A percentile compares a stretch with the other conserved stretches of the same genome.
These are phyloP conservation scores for Netelia melanura DNA, from an alignment of 2,888 invertebrate genomes.

Conservation along the genomic window DNA sequence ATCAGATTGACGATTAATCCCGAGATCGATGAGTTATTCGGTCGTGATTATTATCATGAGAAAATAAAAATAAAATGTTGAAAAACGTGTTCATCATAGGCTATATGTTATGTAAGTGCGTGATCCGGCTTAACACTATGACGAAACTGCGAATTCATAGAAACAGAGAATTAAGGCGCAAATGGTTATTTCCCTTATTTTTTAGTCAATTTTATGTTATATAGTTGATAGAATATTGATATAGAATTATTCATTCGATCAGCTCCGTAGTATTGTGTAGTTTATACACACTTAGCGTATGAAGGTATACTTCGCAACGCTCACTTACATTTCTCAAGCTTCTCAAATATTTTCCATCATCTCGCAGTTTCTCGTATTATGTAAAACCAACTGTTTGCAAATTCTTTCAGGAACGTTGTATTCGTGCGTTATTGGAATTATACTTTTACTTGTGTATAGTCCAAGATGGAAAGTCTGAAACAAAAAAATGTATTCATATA, in stretches of 20 bases:
- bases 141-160: neutral
- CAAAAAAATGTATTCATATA: no score
- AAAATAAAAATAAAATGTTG: conserved; percentile 43
- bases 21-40: conserved; percentile 59
- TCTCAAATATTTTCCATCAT: no score
- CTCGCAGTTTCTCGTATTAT: no score
- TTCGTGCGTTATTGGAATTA: no score
- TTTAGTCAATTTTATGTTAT: conserved; percentile 16
- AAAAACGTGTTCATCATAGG: conserved; percentile 66
- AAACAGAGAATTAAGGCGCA: conserved; percentile 33
- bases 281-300: neutral
- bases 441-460: no score
- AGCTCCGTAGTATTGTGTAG: neutral
- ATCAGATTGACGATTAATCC: conserved; percentile 61
- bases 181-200: conserved; percentile 42
- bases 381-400: no score
- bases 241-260: conserved; percentile 52
- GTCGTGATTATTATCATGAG: conserved; percentile 26
- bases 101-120: conserved; percentile 34
- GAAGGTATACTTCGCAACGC: no score
- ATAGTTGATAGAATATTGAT: conserved; percentile 24
- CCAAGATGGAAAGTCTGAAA: no score
- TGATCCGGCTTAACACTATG: conserved; percentile 3
- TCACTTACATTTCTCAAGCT: no score
- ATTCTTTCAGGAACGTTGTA: no score